phyloP scores from a whole-genome alignment of 30 jellyfish, hydroid and myxozoan species.

The Phacellophora camtschatica region DNA sequence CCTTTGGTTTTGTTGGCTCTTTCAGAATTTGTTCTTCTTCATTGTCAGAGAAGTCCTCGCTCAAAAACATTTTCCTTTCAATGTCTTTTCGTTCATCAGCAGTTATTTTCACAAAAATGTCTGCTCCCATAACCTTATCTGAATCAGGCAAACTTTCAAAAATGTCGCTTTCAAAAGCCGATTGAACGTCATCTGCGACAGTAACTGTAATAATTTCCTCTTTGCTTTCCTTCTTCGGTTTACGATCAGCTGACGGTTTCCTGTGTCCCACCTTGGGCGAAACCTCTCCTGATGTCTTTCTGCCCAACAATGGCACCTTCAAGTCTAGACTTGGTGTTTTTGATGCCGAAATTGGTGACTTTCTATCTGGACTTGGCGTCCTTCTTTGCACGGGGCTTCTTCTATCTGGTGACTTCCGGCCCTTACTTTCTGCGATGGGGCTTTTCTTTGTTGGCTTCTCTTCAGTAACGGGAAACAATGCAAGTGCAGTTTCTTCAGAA shows the following conservation, averaged over 20 bases:
- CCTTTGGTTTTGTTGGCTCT: neutral
- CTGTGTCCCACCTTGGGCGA: neutral
- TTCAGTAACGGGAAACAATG: constrained; percentile 11
- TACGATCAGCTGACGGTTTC: neutral
- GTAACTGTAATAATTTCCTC: constrained; percentile 31
- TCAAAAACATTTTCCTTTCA: constrained; percentile 41
- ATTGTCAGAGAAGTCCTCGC: neutral
- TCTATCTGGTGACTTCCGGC: constrained; percentile 9
- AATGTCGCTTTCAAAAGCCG: constrained; percentile 36
- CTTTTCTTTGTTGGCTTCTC: constrained; percentile 13
- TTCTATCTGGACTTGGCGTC: neutral
- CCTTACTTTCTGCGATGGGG: constrained; percentile 1
- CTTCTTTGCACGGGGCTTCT: neutral
- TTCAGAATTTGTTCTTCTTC: neutral
- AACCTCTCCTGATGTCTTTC: neutral
- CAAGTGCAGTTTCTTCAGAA: neutral
- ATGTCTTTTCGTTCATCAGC: constrained; percentile 50
- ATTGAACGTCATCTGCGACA: constrained; percentile 33
- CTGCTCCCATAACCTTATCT: neutral
- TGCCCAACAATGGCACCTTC: neutral
- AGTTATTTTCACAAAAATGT: constrained; percentile 18
- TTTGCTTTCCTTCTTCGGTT: neutral
- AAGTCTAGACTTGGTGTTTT: neutral
- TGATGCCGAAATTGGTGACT: neutral
- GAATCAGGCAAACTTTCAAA: constrained; percentile 50